Percentiles rank a stretch among this genome's conserved stretches.
Evolutionary conservation across 2,797 vertebrate species (phyloP).

Genomic region (Liasis olivaceus): DNA sequence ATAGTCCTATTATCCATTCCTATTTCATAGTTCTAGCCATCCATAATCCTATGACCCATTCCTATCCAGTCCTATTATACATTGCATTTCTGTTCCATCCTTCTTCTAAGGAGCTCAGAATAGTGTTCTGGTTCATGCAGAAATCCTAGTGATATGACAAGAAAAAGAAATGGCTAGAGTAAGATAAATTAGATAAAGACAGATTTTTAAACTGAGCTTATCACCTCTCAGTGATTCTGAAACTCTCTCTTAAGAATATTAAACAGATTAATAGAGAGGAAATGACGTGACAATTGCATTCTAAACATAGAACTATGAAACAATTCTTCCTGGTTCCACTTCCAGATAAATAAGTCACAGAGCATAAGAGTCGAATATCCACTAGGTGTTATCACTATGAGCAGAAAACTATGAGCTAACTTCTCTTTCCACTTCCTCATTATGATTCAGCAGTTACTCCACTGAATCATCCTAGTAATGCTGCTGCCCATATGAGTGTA

Average conservation of each 20-base stretch:
- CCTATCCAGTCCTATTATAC: no score
- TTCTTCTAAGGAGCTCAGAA: not conserved
- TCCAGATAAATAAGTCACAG: not conserved
- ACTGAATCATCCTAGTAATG: slow-evolving; percentile 36
- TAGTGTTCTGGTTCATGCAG: not conserved
- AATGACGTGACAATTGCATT: not conserved
- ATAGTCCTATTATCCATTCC: no score
- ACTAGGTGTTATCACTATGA: slow-evolving; percentile 2
- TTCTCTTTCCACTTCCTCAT: slow-evolving; percentile 24
- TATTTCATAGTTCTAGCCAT: no score
- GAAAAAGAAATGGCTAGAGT: not conserved
- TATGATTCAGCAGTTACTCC: slow-evolving; percentile 39
- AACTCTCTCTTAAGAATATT: not conserved
- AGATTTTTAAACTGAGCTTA: not conserved
- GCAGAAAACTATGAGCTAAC: slow-evolving; percentile 17
- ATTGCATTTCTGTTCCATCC: not conserved
- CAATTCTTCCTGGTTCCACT: not conserved
- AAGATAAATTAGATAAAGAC: not conserved
- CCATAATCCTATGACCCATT: no score
- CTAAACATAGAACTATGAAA: not conserved
- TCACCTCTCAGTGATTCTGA: not conserved
- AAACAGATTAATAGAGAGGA: not conserved
- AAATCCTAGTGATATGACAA: not conserved
- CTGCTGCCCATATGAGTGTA: not conserved
- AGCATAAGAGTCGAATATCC: not conserved